Base-by-base conservation (phyloP, 2,888 invertebrate genomes). In the Andrena hattorfiana region DNA sequence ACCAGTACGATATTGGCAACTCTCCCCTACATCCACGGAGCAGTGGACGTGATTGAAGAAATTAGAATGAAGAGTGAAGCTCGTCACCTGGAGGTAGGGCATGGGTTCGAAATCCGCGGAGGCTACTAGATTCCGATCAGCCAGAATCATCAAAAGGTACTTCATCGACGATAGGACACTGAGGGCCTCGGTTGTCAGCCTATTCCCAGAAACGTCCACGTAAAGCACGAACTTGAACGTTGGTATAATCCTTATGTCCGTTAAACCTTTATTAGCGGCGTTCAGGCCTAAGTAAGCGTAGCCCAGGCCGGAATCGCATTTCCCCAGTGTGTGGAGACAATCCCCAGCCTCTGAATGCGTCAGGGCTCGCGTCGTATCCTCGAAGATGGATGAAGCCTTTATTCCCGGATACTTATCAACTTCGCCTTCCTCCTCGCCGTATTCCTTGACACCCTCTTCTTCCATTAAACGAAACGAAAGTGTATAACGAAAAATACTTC, bases 201-300 rank as follows among this genome's bases (percentile, higher is more conserved):
- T 92, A 86, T 96, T 96, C 2, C 95, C 94, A 4, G 95, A 95
- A 1, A 96, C 93, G 83, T 96, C 95, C 1, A 96, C 92, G 85
- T 95, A 96, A 73, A 96, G 94, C 1, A 96, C 92, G 86, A 96
- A 95, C 75, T 94, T 94, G 89, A 95, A 96, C 68, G 91, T 91
- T 42, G 94, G 91, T 75, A 96, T 93, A 0, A 94, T 94, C 0
- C 92, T 90, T n/a, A 96, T 94, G 70, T 95, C 94, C 0, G 95
- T 96, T 13, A 96, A 90, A 7, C 90, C 92, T 93, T 95, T 94
- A 20, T 94, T 94, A 0, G 94, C 95, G 16, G 95, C 94, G 0
- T 94, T 92, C 26, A 95, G 94, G 93, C 95, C 95, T 62, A 96
- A 90, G 90, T 96, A 96, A 8, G 96, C 95, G 90, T 96, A 96